phyloP scores from a whole-genome alignment of 2,888 invertebrate genomes.

The Acrobeloides nanus region DNA sequence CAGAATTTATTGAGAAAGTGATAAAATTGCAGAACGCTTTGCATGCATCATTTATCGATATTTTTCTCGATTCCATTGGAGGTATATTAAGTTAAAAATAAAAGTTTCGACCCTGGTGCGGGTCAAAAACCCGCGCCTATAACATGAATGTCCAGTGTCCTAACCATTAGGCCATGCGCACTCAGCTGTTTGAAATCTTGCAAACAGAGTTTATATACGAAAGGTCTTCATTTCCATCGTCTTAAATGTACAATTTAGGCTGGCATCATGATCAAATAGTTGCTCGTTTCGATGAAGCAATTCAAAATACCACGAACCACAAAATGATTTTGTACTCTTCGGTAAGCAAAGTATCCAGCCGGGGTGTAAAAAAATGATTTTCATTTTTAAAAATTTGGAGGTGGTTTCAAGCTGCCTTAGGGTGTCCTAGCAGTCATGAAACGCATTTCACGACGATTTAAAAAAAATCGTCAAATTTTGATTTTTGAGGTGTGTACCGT shows the following conservation, averaged over 20 bases:
- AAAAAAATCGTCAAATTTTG: no score
- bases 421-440: no score
- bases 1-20: constrained; percentile 9
- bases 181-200: no score
- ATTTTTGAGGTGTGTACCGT: no score
- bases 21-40: neutral
- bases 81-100: neutral
- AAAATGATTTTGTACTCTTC: constrained; percentile 16
- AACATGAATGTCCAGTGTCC: no score
- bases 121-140: neutral
- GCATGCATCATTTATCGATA: constrained; percentile 2
- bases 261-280: constrained; percentile 19
- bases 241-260: constrained; percentile 2
- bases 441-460: no score
- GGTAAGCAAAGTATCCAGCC: constrained; percentile 4
- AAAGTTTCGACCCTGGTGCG: neutral
- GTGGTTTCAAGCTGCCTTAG: no score
- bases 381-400: no score
- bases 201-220: no score
- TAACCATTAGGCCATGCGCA: no score
- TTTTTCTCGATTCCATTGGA: constrained; percentile 6
- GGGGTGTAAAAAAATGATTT: no score
- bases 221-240: neutral
- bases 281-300: constrained; percentile 12
- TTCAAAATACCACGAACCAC: constrained; percentile 13